Percentiles rank a stretch among this genome's conserved stretches.
These are phyloP conservation scores for Chymomyza amoena DNA, from an alignment of 2,888 invertebrate species.

Conservation along the genomic window DNA sequence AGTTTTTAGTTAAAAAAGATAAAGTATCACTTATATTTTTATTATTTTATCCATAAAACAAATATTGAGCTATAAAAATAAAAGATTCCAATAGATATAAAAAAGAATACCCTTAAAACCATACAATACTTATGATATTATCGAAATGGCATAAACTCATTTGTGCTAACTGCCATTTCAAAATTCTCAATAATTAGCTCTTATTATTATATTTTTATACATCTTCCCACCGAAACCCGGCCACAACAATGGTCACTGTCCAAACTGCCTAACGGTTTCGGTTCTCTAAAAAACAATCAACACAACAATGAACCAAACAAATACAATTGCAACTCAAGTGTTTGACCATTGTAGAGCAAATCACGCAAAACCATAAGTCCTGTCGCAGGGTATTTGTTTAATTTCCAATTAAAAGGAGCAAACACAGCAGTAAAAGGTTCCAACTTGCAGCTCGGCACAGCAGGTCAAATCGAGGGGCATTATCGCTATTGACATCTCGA, in stretches of 20 bases:
- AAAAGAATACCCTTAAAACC: not conserved
- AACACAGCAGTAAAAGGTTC: conserved; percentile 35
- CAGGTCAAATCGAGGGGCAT: conserved; percentile 55
- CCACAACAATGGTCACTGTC: conserved; percentile 24
- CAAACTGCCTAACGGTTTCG: conserved; percentile 51
- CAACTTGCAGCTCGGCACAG: conserved; percentile 52
- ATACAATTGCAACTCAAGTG: conserved; percentile 58
- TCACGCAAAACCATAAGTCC: conserved; percentile 64
- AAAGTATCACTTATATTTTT: no score
- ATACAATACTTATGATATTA: not conserved
- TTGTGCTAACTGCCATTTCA: not conserved
- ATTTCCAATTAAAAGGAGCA: conserved; percentile 73
- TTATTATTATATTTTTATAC: conserved; percentile 12
- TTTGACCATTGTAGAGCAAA: conserved; percentile 57
- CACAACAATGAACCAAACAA: conserved; percentile 43
- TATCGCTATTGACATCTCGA: conserved; percentile 70
- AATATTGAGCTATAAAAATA: no score
- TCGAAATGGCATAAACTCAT: not conserved
- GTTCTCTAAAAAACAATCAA: conserved; percentile 47
- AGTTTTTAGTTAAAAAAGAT: no score
- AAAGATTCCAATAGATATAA: not conserved
- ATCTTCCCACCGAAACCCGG: conserved; percentile 44
- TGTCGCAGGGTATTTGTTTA: conserved; percentile 62
- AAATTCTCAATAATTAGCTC: conserved; percentile 58
- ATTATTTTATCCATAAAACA: no score